phyloP scores from a whole-genome alignment of 2,888 invertebrate species.

The Gymnocheta viridis region DNA sequence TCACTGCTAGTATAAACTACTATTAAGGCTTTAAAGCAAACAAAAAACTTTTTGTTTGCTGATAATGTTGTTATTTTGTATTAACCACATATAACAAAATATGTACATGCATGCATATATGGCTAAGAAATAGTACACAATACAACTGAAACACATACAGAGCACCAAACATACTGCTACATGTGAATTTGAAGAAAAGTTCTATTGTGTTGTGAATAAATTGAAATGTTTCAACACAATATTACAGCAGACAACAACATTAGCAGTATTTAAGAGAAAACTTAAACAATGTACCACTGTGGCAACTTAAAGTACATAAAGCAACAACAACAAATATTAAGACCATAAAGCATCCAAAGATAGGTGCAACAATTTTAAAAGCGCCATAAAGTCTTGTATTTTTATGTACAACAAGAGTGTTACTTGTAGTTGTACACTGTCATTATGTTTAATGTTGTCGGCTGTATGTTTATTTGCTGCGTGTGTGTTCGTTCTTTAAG shows the following conservation, averaged over 20 bases:
- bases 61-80: conserved; percentile 34
- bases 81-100: conserved; percentile 39
- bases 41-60: conserved; percentile 27
- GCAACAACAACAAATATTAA: not conserved
- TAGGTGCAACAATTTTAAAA: conserved; percentile 4
- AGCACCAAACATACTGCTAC: not conserved
- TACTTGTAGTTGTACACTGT: conserved; percentile 46
- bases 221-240: conserved; percentile 64
- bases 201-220: conserved; percentile 50
- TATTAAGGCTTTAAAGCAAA: conserved; percentile 25
- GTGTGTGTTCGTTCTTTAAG: not conserved
- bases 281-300: conserved; percentile 26
- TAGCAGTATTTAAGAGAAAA: conserved; percentile 47
- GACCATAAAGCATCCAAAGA: not conserved
- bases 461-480: not conserved
- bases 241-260: conserved; percentile 26
- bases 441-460: conserved; percentile 50
- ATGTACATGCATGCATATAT: too few species aligned
- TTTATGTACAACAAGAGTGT: conserved; percentile 47
- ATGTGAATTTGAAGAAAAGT: not conserved
- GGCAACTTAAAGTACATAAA: conserved; percentile 32
- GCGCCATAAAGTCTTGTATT: not conserved
- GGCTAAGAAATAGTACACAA: conserved; percentile 1
- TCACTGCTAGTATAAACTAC: not conserved
- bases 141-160: not conserved